phyloP scores from a whole-genome alignment of 2,888 invertebrate species.

The Drosophila longiperda region DNA sequence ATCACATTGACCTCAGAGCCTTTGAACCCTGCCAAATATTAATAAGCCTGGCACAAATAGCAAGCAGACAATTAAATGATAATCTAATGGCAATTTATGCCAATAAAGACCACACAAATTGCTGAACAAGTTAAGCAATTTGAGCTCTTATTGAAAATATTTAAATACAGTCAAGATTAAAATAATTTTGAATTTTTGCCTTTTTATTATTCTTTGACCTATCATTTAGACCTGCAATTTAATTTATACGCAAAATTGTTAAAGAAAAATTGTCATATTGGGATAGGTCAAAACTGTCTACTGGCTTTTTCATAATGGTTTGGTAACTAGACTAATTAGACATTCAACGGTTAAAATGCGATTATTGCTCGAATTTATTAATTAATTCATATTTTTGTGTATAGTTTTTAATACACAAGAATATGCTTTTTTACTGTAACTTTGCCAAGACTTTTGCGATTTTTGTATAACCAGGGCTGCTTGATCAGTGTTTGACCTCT shows the following conservation, averaged over 20 bases:
- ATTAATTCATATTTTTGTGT: too few species aligned
- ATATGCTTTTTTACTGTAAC: not conserved
- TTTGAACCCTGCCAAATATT: constrained; percentile 38
- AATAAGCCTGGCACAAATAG: constrained; percentile 22
- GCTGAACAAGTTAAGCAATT: constrained; percentile 5
- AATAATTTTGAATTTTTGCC: not conserved
- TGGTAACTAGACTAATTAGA: not conserved
- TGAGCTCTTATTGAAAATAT: constrained; percentile 4
- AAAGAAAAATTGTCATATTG: not conserved
- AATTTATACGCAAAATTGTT: too few species aligned
- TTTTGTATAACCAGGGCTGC: not conserved
- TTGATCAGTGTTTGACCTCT: not conserved
- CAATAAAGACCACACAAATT: constrained; percentile 28
- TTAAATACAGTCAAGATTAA: too few species aligned
- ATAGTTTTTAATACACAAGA: too few species aligned
- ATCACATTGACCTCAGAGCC: constrained; percentile 60
- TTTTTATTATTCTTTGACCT: not conserved
- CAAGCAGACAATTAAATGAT: constrained; percentile 30
- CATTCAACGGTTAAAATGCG: not conserved
- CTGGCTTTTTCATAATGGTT: not conserved
- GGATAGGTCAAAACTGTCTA: not conserved
- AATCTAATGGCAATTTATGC: constrained; percentile 44
- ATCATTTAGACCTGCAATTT: not conserved
- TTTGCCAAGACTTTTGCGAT: not conserved
- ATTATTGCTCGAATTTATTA: not conserved